Base-by-base conservation (phyloP, 2,113 vertebrate species). In the Seriola rivoliana region DNA sequence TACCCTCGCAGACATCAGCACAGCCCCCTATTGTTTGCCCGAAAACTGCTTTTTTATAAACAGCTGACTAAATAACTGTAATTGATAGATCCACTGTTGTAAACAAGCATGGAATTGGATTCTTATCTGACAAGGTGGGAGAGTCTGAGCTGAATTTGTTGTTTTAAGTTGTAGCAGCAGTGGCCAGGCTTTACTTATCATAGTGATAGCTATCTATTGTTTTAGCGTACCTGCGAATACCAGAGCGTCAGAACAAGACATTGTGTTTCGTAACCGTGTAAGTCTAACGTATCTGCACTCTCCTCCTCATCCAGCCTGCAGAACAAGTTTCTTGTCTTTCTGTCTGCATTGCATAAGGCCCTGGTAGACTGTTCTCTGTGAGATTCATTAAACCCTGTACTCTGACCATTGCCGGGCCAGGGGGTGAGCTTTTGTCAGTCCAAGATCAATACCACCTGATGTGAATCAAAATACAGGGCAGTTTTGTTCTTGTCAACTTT, bases 331-430 rank as follows among this genome's bases (percentile, higher is more conserved):
- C 50, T 64, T 78, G 71, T 62, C 63, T 58, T 14, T 64, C 46
- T 29, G 13, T 71, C 78, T 82, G 73, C 63, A 70, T 90, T 93
- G 80, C 78, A 17, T 91, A 85, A 92, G 59, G 57, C 74, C 59
- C 29, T 72, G 70, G 38, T 32, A 23, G 70, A 82, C 75, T 55
- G 44, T 58, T 40, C 25, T 14, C 65, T 65, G 42, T 14, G 63
- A 85, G 75, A 85, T 80, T 87, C 84, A 89, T 87, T 84, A 87
- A 88, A 85, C 71, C 29, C 46, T 81, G 80, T 42, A 65, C 78
- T 75, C 23, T 80, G 81, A 65, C 48, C 67, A 32, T 86, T 23
- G 38, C 44, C 29, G 12, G 17, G 46, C 71, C 83, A 36, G 13
- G 17, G 74, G 66, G 48, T 72, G 68, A 87, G 73, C 74, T 71